Conservation (phyloP, 2,797 vertebrate genomes). For the Enteromius unitaeniatus region DNA sequence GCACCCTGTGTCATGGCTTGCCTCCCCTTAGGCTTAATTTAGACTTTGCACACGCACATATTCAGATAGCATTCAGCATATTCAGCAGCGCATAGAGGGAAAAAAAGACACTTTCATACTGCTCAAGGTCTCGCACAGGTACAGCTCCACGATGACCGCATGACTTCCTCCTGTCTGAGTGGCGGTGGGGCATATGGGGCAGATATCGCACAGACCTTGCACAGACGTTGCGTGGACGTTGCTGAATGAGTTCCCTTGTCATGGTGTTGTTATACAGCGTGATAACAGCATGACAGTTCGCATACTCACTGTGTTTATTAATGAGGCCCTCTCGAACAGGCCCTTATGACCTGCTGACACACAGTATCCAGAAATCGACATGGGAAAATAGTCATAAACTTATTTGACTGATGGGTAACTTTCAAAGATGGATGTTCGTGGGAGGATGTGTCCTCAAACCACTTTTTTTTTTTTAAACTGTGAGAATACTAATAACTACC, state of each 20-base stretch:
- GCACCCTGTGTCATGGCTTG: slow-evolving; percentile 43
- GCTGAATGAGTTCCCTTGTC: slow-evolving; percentile 79
- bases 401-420: not conserved
- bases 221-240: slow-evolving; percentile 86
- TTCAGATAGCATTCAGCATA: slow-evolving; percentile 5
- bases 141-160: slow-evolving; percentile 22
- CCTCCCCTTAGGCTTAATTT: slow-evolving; percentile 56
- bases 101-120: not conserved
- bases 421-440: not conserved
- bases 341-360: slow-evolving; percentile 63
- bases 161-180: slow-evolving; percentile 2
- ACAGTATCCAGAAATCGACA: slow-evolving; percentile 48
- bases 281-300: slow-evolving; percentile 83
- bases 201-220: slow-evolving; percentile 83
- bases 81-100: not conserved
- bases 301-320: slow-evolving; percentile 66
- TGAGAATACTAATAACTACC: not conserved
- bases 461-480: not conserved
- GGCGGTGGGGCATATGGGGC: slow-evolving; percentile 77
- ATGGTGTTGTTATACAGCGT: slow-evolving; percentile 83
- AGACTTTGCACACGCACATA: slow-evolving; percentile 42
- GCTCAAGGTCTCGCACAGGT: slow-evolving; percentile 12
- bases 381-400: slow-evolving; percentile 6
- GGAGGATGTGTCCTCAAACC: not conserved
- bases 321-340: slow-evolving; percentile 62